Conservation (phyloP, 2,113 vertebrate genomes). For the Pungitius pungitius region DNA sequence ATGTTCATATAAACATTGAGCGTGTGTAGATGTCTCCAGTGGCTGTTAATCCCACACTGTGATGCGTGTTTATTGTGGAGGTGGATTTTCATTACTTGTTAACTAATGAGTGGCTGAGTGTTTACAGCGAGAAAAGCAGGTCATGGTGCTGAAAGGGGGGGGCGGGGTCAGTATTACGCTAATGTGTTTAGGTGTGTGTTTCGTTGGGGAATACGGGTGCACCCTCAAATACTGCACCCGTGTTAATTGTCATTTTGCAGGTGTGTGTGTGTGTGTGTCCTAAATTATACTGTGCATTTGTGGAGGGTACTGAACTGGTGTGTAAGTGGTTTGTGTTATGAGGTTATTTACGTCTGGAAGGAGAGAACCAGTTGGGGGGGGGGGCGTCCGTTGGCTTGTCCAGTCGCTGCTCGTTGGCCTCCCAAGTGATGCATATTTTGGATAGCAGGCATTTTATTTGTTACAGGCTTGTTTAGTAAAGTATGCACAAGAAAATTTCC, state of each 20-base stretch:
- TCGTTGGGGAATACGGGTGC: conserved; percentile 25
- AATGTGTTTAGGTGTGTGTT: conserved; percentile 49
- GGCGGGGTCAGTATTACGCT: conserved; percentile 28
- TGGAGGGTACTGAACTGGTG: conserved; percentile 49
- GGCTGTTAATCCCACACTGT: background rate
- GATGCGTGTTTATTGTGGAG: conserved; percentile 17
- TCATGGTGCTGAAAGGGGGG: conserved; percentile 21
- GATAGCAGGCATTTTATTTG: background rate
- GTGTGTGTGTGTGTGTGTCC: conserved; percentile 23
- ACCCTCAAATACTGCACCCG: conserved; percentile 6
- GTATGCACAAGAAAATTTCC: background rate
- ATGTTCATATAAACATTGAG: conserved; percentile 22
- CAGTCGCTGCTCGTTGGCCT: background rate
- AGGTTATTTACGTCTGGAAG: conserved; percentile 70
- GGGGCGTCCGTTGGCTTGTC: conserved; percentile 40
- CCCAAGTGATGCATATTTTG: conserved; percentile 12
- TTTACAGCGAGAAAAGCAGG: conserved; percentile 54
- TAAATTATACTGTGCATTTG: conserved; percentile 70
- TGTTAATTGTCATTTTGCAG: conserved; percentile 37
- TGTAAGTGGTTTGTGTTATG: conserved; percentile 64
- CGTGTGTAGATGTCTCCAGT: conserved; percentile 1
- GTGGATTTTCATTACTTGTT: conserved; percentile 57
- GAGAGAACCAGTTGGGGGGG: too few species aligned
- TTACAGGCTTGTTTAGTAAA: conserved; percentile 5
- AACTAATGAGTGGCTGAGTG: conserved; percentile 28